These are phyloP conservation scores for Porites divaricata DNA, from an alignment of 92 coral and sea anemone species.

Conservation along the genomic window DNA sequence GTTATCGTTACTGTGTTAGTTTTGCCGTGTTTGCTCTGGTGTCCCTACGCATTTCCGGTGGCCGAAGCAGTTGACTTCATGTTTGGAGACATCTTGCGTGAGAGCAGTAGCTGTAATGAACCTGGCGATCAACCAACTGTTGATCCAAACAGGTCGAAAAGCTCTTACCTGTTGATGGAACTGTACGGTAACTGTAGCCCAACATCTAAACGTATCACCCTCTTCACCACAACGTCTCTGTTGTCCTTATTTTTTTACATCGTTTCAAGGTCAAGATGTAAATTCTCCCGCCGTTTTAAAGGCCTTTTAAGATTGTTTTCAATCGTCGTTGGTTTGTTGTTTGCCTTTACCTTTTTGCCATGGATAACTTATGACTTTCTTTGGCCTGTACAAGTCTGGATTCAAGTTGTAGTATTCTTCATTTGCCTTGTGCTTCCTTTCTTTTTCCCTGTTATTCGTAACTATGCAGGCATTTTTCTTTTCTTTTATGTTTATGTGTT, in stretches of 20 bases:
- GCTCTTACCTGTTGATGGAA: slow-evolving; percentile 4
- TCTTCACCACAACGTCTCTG: neutral
- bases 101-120: neutral
- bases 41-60: slow-evolving; percentile 4
- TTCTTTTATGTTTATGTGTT: slow-evolving; percentile 15
- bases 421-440: slow-evolving; percentile 27
- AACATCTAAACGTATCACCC: neutral
- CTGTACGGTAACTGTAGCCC: slow-evolving; percentile 19
- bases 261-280: slow-evolving; percentile 15
- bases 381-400: slow-evolving; percentile 19
- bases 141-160: slow-evolving; percentile 9
- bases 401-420: slow-evolving; percentile 8
- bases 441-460: slow-evolving; percentile 36
- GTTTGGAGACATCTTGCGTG: slow-evolving; percentile 24
- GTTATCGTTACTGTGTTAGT: slow-evolving; percentile 2
- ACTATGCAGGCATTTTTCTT: slow-evolving; percentile 33
- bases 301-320: slow-evolving; percentile 11
- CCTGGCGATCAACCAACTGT: neutral
- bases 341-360: slow-evolving; percentile 15
- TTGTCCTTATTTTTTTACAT: neutral
- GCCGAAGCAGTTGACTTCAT: slow-evolving; percentile 26
- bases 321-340: neutral
- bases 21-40: slow-evolving; percentile 10
- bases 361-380: slow-evolving; percentile 28
- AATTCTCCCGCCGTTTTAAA: neutral